Base-by-base conservation (phyloP, 1,140 invertebrate genomes). In the Saccostrea glomerata region DNA sequence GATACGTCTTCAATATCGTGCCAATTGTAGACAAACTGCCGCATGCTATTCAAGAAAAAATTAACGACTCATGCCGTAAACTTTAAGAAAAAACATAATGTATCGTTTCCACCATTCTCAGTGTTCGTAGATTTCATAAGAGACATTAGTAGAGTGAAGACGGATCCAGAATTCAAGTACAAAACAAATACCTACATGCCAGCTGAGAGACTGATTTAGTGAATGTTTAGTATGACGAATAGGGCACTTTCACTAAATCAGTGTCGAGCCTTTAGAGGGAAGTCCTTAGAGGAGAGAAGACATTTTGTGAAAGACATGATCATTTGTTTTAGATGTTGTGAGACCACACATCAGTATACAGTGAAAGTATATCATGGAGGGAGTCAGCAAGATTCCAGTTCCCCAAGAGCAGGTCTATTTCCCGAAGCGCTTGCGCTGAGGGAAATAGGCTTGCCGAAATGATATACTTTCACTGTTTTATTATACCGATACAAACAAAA, bases 21-120 rank as follows among this genome's bases (percentile, higher is more conserved):
- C 84, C 91, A 55, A 88, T 91, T 13, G 84, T 90, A 12, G 11
- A n/a, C 25, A 88, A 88, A 82, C 84, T 91, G 5, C 84, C 90
- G 54, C 73, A 60, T 30, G 55, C 11, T 54, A 4, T 90, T 13
- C 90, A 90, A 66, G 83, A 89, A 7, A 36, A 36, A 36, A 36
- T 36, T 0, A 36, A 36, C 30, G 30, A 36, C 30, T 36, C 30
- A 36, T 36, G 30, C 30, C 30, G 30, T 36, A 36, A 36, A 36
- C 30, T 36, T 36, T 36, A 36, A 36, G 30, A 36, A 91, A 91
- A 89, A 82, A 20, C 73, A 89, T 55, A 20, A 25, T 60, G 88
- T 86, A 7, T 4, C 25, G 30, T 91, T 88, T 82, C 86, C 88
- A 2, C 88, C 88, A n/a, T 90, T 91, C 23, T 7, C 40, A 40